Evolutionary conservation across 2,113 vertebrate species (phyloP), one percentile per base, ranked within the genome.

Genomic region (Cynoglossus semilaevis): DNA sequence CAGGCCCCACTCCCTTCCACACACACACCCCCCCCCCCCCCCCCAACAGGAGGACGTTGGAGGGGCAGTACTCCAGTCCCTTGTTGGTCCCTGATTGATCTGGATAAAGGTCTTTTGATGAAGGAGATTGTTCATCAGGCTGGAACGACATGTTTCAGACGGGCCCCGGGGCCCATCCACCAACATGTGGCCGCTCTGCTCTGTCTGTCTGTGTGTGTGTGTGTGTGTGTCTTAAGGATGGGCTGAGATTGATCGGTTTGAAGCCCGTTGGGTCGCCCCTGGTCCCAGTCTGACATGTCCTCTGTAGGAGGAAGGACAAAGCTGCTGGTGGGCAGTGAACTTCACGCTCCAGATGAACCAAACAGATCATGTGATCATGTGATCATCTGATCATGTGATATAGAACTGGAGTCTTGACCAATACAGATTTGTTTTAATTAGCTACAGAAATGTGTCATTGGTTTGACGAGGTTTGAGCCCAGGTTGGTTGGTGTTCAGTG

Each of bases 51-150:
- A 68, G 63, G 65, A 63, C 74, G 48, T 58, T 51, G 72, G 58
- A 67, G 74, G 37, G 66, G 65, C 44, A 40, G 68, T 40, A 38
- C 51, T 57, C 68, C 71, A 51, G 71, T 87, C 81, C 81, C 78
- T 63, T 62, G 81, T 73, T 72, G 44, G 88, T 84, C 79, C 66
- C 67, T 56, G 86, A 90, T 90, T 85, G 89, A 91, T 89, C 80
- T 78, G 81, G 69, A 87, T 86, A 87, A 90, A 87, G 72, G 83
- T 78, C 78, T 81, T 90, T 84, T 89, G 88, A 90, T 88, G 85
- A 87, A 83, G 83, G 77, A 87, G 87, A 90, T 89, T 90, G 88
- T 79, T 88, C 88, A 88, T 88, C 76, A 85, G 85, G 82, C 87
- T 86, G 85, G 80, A 90, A 89, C 73, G 68, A 87, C 88, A 89